Conservation (phyloP, 2,113 vertebrate species). For the Sula dactylatra region DNA sequence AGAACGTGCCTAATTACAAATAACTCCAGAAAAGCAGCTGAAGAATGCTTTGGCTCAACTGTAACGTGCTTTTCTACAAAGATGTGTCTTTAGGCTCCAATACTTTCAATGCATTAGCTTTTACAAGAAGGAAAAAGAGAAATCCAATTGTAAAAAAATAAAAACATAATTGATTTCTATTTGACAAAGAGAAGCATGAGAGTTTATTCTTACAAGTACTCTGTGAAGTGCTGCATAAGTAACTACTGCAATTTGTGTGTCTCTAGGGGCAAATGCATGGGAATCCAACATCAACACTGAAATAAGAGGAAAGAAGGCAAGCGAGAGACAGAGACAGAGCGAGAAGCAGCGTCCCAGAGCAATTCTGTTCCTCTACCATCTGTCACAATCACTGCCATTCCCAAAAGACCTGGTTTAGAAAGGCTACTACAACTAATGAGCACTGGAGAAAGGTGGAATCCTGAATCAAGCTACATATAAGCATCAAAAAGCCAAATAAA, state of each 20-base stretch:
- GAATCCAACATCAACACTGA: conserved; percentile 70
- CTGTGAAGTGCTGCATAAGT: conserved; percentile 58
- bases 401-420: conserved; percentile 73
- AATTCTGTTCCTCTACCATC: conserved; percentile 69
- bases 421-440: conserved; percentile 70
- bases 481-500: conserved; percentile 62
- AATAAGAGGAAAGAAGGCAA: conserved; percentile 39
- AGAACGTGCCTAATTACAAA: conserved; percentile 26
- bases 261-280: conserved; percentile 71
- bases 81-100: not conserved
- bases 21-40: not conserved
- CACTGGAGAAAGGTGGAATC: conserved; percentile 52
- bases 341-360: conserved; percentile 48
- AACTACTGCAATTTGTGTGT: conserved; percentile 65
- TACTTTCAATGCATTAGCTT: not conserved
- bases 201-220: conserved; percentile 45
- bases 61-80: not conserved
- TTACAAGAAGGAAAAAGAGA: not conserved
- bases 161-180: not conserved
- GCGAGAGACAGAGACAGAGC: conserved; percentile 53
- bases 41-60: not conserved
- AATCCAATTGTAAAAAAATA: not conserved
- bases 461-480: conserved; percentile 68
- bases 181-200: not conserved
- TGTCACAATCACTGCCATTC: conserved; percentile 71